Base-by-base conservation (phyloP, 2,113 vertebrate genomes). In the Mesocricetus auratus region DNA sequence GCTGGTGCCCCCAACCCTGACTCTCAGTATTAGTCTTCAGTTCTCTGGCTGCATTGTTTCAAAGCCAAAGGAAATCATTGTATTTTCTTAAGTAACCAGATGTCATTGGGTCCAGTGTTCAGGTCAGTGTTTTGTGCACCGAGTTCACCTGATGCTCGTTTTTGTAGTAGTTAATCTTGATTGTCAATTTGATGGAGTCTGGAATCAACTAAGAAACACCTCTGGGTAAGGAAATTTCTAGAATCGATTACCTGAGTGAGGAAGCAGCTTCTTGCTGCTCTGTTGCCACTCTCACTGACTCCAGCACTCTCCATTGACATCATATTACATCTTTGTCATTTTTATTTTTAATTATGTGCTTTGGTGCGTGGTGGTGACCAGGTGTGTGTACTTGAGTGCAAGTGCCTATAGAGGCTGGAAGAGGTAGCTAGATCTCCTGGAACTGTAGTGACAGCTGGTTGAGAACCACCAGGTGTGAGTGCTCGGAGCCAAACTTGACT, bases 31-130 rank as follows among this genome's bases (percentile, higher is more conserved):
- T 11, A 6, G 58, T 31, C 22, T 86, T 86, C 39, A 11, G 12
- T 36, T 58, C 10, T 36, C 10, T 39, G 15, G 75, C 45, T 50
- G 5, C 33, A 33, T 45, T 71, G 29, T 50, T 56, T 31, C 8
- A 47, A 47, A 47, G 8, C 78, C 42, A 9, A 77, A 89, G 62
- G 22, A 85, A 83, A 89, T 21, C 68, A 79, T 12, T 90, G 53
- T 56, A 58, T 91, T 95, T 82, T 89, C 16, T 39, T 74, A 58
- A 93, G 64, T 83, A 50, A 13, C 74, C 77, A 78, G 36, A 33
- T 16, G 45, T 31, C 4, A 21, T 81, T 31, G 64, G 24, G 12
- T 4, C 16, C 10, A 71, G 12, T 68, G 42, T 62, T 74, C 15
- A 86, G 83, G 47, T 45, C 62, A 79, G 3, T 94, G 66, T 73